A percentile compares a stretch with the other conserved stretches of the same genome.
These are phyloP conservation scores for Cathartes aura DNA, from an alignment of 2,113 vertebrate genomes.

Conservation along the genomic window DNA sequence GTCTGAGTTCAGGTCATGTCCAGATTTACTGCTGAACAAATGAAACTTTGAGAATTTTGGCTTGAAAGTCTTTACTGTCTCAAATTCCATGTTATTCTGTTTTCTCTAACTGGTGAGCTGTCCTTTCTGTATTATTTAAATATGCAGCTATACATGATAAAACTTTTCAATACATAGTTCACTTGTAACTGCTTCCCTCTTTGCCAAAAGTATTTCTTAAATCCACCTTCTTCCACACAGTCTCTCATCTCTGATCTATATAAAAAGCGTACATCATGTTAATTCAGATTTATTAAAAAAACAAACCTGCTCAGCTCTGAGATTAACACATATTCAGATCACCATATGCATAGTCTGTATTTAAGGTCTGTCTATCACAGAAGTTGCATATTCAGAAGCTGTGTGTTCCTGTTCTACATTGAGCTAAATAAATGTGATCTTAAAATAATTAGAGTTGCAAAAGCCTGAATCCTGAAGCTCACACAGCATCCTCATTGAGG, in stretches of 20 bases:
- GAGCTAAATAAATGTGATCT: background rate
- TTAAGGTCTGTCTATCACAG: background rate
- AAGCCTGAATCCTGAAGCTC: background rate
- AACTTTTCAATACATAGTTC: background rate
- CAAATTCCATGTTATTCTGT: background rate
- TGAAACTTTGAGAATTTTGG: background rate
- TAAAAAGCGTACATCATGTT: background rate
- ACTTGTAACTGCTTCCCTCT: background rate
- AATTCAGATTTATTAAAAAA: constrained; percentile 19
- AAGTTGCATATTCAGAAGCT: constrained; percentile 4
- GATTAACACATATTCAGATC: background rate
- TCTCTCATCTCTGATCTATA: background rate
- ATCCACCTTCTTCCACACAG: background rate
- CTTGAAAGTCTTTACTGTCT: background rate
- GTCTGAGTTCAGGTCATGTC: background rate
- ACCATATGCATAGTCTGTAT: background rate
- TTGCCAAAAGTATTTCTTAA: background rate
- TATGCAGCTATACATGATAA: background rate
- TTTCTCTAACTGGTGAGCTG: background rate
- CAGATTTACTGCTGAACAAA: background rate
- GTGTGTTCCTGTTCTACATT: background rate
- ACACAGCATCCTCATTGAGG: background rate
- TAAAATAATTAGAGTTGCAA: constrained; percentile 1
- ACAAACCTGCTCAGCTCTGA: background rate
- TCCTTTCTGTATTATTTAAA: background rate